Evolutionary conservation across 2,797 vertebrate genomes (phyloP), one percentile per base, ranked within the genome.

Genomic region (Naso thynnoides): DNA sequence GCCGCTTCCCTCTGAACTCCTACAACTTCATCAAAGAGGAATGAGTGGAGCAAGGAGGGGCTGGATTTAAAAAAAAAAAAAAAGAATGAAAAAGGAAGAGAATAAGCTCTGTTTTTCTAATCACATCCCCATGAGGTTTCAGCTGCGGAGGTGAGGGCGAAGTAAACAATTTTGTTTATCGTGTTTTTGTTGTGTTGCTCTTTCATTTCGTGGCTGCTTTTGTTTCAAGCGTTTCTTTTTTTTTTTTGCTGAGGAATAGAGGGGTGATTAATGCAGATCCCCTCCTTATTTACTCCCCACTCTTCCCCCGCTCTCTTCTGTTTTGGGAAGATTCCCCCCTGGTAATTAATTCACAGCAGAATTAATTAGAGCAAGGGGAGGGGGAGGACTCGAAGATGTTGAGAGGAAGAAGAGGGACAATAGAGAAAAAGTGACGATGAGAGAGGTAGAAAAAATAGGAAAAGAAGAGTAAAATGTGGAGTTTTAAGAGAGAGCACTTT

Each of bases 11-110:
- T 84, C 85, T 90, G 80, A 89, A 91, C 90, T 90, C 85, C 83
- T 82, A 78, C 83, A 90, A 90, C 91, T 90, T 92, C 91, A 92
- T 94, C 93, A 94, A 94, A 94, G 92, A 82, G 63, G 84, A 91
- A 83, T 62, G 81, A 90, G 82, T 15, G 41, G 67, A 71, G 58
- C 48, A 44, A 87, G 87, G 89, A 88, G 85, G 86, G 81, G 84
- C 84, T 49, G 70, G 57, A 49, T 60, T 52, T 66, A 78, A 54
- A 23, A 38, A 45, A 59, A 42, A 75, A 57, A 60, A 21, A 70
- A 38, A 36, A 48, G 8, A 55, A 47, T 47, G 53, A 23, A 58
- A 56, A 18, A 63, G 61, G 49, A 58, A 52, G 59, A 80, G 77
- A 76, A 55, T 71, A 60, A 65, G 81, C 72, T 55, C 53, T 74